Conservation (phyloP, 2,888 invertebrate genomes). For the Tolmerus cingulatus region DNA sequence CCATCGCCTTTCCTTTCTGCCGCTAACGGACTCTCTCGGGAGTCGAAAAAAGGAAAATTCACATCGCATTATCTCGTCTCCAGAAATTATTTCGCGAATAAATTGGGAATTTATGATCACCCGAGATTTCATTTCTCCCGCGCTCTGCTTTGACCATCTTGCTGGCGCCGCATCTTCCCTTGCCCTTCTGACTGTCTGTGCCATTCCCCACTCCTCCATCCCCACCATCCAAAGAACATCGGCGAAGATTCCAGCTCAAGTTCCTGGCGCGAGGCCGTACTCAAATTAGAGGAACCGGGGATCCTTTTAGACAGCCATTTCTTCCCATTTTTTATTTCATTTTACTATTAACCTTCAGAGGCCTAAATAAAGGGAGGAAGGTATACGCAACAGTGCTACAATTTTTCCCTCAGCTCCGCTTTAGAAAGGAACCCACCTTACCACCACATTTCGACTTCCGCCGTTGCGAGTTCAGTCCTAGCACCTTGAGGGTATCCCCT, state of each 20-base stretch:
- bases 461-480: neutral
- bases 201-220: neutral
- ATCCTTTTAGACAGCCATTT: slow-evolving; percentile 26
- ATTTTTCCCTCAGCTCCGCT: slow-evolving; percentile 18
- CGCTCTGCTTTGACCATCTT: neutral
- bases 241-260: neutral
- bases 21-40: neutral
- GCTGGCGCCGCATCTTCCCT: neutral
- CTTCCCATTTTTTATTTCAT: slow-evolving; percentile 13
- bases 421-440: neutral
- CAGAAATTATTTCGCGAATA: slow-evolving; percentile 49
- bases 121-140: slow-evolving; percentile 47
- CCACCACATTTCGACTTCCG: neutral
- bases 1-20: neutral
- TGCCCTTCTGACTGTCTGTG: neutral
- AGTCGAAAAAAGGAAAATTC: slow-evolving; percentile 44
- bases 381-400: slow-evolving; percentile 33
- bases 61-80: slow-evolving; percentile 49
- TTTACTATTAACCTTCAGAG: slow-evolving; percentile 15
- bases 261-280: slow-evolving; percentile 4
- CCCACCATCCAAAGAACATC: neutral
- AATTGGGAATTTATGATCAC: slow-evolving; percentile 50
- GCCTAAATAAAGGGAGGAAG: neutral
- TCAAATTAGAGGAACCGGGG: slow-evolving; percentile 28
- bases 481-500: neutral